Conservation (phyloP, 2,797 vertebrate genomes). For the Chaetophractus vellerosus region DNA sequence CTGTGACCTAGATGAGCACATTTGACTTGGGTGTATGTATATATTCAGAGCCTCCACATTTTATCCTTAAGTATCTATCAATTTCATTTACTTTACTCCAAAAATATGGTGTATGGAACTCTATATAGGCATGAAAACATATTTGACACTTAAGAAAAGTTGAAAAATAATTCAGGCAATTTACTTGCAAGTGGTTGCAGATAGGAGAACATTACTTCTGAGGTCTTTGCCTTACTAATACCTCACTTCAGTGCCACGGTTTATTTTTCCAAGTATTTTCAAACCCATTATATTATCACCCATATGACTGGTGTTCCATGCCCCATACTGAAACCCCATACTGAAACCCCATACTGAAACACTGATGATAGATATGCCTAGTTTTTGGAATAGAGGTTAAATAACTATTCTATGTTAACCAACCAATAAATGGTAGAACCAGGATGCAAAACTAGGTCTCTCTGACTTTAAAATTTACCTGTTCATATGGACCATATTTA, state of each 20-base stretch:
- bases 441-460: neutral
- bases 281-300: neutral
- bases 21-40: neutral
- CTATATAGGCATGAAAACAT: neutral
- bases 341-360: neutral
- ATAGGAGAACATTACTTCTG: neutral
- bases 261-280: conserved; percentile 28
- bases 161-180: neutral
- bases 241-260: neutral
- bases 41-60: neutral
- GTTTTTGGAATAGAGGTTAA: neutral
- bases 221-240: neutral
- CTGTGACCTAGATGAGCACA: neutral
- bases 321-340: neutral
- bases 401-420: neutral
- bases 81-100: neutral
- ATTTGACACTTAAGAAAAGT: neutral
- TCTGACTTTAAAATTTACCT: neutral
- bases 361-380: neutral
- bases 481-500: too few relatives aligned
- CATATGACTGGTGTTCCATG: neutral
- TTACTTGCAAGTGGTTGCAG: neutral
- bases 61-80: neutral
- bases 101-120: neutral
- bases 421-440: neutral